phyloP scores from a whole-genome alignment of 2,113 vertebrate species.

The Phoxinus phoxinus region DNA sequence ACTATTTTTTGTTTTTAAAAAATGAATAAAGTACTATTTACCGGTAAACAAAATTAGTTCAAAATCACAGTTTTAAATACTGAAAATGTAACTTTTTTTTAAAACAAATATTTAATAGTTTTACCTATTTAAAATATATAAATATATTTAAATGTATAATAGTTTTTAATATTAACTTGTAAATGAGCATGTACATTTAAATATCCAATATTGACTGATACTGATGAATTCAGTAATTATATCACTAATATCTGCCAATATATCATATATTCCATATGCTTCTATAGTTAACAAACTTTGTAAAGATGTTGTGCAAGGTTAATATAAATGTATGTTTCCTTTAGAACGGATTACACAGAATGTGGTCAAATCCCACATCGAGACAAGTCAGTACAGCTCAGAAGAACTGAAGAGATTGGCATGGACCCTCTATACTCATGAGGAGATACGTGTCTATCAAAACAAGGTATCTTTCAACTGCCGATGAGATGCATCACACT shows the following conservation, averaged over 20 bases:
- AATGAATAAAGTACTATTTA: neutral
- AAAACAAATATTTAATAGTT: neutral
- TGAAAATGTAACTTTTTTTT: neutral
- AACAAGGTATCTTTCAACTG: conserved; percentile 75
- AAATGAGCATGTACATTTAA: neutral
- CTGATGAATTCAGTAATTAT: neutral
- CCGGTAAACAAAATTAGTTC: neutral
- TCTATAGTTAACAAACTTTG: neutral
- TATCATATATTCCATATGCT: neutral
- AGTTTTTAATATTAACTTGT: neutral
- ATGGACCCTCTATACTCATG: conserved; percentile 83
- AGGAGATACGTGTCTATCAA: conserved; percentile 84
- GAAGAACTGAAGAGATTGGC: conserved; percentile 87
- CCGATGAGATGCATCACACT: neutral
- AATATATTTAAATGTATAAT: neutral
- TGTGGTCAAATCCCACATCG: conserved; percentile 87
- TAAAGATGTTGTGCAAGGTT: neutral
- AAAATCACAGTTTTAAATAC: neutral
- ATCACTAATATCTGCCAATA: neutral
- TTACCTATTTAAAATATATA: neutral
- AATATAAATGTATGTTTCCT: conserved; percentile 1
- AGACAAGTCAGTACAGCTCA: conserved; percentile 87
- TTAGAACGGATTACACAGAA: conserved; percentile 86
- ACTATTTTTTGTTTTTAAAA: too few relatives aligned
- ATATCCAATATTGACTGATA: neutral